Percentiles rank a stretch among this genome's conserved stretches.
phyloP scores from a whole-genome alignment of 2,797 vertebrate genomes.

The Thamnophis elegans region DNA sequence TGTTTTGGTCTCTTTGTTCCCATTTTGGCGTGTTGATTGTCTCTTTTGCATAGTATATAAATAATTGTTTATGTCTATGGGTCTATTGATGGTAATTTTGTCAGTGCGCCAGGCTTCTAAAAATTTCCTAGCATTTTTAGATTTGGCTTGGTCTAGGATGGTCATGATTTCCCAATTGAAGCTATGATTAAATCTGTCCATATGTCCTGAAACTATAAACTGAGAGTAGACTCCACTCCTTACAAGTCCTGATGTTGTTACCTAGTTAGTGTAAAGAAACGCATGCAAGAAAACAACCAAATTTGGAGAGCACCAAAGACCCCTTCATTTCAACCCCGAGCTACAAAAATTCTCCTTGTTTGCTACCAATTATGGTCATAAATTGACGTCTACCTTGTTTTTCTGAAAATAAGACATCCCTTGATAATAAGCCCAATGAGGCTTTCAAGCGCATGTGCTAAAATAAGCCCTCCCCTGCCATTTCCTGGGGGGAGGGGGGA shows the following conservation, averaged over 20 bases:
- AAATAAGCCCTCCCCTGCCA: too few species aligned
- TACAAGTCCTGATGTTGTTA: neutral
- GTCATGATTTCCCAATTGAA: neutral
- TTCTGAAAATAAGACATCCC: too few species aligned
- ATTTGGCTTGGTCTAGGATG: neutral
- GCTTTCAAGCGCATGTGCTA: too few species aligned
- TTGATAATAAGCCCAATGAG: too few species aligned
- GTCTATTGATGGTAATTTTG: neutral
- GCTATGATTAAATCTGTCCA: neutral
- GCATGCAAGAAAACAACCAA: neutral
- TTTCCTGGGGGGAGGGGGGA: too few species aligned
- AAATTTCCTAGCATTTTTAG: neutral
- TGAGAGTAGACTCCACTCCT: neutral
- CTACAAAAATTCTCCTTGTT: neutral
- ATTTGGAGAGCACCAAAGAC: neutral
- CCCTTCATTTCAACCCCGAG: neutral
- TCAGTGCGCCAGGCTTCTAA: neutral
- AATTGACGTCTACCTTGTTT: too few species aligned
- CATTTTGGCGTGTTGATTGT: neutral
- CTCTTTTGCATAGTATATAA: neutral
- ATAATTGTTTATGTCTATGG: neutral
- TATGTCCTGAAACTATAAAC: neutral
- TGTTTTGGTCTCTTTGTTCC: too few species aligned
- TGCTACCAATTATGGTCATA: neutral
- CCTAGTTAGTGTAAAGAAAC: neutral